phyloP scores from a whole-genome alignment of 2,888 invertebrate genomes.

The Spicauda simplicius region DNA sequence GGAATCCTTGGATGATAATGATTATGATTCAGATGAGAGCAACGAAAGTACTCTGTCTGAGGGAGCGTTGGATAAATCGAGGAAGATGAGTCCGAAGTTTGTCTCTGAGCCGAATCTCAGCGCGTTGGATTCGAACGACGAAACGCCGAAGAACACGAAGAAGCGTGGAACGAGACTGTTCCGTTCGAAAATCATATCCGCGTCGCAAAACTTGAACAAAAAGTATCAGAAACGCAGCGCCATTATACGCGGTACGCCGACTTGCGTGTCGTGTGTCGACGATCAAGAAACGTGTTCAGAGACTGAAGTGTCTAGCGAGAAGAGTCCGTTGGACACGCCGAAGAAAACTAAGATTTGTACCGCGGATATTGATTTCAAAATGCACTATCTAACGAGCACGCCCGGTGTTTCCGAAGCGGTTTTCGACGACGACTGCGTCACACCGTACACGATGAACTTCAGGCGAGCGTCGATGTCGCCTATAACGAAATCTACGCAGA shows the following conservation, averaged over 20 bases:
- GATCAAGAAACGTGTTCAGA: constrained; percentile 69
- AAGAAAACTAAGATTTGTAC: constrained; percentile 52
- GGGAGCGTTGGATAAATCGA: constrained; percentile 65
- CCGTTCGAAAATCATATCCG: constrained; percentile 67
- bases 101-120: constrained; percentile 80
- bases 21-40: constrained; percentile 74
- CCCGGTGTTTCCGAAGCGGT: constrained; percentile 66
- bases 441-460: constrained; percentile 75
- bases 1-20: constrained; percentile 65
- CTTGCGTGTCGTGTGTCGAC: constrained; percentile 76
- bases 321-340: constrained; percentile 55
- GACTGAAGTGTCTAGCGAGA: constrained; percentile 53
- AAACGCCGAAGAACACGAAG: constrained; percentile 76
- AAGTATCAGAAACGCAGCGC: constrained; percentile 72
- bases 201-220: constrained; percentile 65
- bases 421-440: constrained; percentile 65
- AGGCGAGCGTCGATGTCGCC: constrained; percentile 94
- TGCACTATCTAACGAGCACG: constrained; percentile 76
- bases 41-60: constrained; percentile 78
- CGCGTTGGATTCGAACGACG: constrained; percentile 62
- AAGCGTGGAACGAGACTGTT: constrained; percentile 68
- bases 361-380: constrained; percentile 53
- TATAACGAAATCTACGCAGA: constrained; percentile 93
- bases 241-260: constrained; percentile 65
- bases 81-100: constrained; percentile 76